Evolutionary conservation across 1,140 invertebrate species (phyloP).

Genomic region (Phocides pigmalion): DNA sequence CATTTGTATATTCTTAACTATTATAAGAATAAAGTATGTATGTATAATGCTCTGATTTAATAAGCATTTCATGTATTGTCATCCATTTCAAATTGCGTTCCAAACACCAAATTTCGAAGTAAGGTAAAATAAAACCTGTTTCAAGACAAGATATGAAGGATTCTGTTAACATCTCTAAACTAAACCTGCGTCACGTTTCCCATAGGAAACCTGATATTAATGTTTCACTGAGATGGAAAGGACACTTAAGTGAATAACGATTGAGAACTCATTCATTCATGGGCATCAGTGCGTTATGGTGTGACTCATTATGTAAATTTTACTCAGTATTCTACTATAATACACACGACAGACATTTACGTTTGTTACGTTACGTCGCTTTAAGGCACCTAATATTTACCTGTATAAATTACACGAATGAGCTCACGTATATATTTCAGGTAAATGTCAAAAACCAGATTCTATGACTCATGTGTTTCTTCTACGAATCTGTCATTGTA

Average conservation of each 20-base stretch:
- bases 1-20: too few species aligned
- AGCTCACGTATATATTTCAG: not conserved
- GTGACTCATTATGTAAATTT: constrained; percentile 37
- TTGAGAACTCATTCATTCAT: constrained; percentile 52
- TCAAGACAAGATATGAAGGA: not conserved
- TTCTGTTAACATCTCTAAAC: not conserved
- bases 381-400: not conserved
- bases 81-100: too few species aligned
- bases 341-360: constrained; percentile 20
- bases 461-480: constrained; percentile 26
- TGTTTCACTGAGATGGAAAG: constrained; percentile 38
- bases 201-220: not conserved
- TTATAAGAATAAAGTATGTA: too few species aligned
- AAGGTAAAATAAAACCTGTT: too few species aligned
- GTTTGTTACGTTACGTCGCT: not conserved
- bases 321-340: constrained; percentile 15
- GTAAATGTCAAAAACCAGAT: constrained; percentile 16
- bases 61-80: too few species aligned
- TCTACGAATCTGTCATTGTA: constrained; percentile 36
- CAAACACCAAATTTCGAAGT: too few species aligned
- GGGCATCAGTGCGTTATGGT: constrained; percentile 7
- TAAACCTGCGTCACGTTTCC: not conserved
- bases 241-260: constrained; percentile 52
- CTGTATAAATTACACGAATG: not conserved
- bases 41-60: too few species aligned